phyloP scores from a whole-genome alignment of 2,888 invertebrate genomes.

The Drosophila atripex region DNA sequence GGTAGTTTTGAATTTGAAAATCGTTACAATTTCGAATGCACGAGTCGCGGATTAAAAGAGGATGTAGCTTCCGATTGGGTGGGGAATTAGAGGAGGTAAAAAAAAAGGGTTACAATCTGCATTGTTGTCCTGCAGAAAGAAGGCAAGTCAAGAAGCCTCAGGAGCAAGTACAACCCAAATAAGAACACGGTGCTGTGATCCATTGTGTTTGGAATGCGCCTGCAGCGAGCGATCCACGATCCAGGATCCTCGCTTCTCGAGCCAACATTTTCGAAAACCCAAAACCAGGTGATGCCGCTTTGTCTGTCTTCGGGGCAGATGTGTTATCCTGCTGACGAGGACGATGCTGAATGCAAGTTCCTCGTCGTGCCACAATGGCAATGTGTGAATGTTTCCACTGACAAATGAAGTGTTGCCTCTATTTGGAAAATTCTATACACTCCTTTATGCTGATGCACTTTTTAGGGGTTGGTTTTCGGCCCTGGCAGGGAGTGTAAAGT shows the following conservation, averaged over 20 bases:
- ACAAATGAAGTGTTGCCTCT: conserved; percentile 69
- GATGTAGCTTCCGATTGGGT: conserved; percentile 64
- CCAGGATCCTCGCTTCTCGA: conserved; percentile 15
- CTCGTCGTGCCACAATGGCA: conserved; percentile 37
- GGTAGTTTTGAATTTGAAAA: conserved; percentile 52
- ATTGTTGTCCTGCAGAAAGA: conserved; percentile 51
- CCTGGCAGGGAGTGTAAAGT: conserved; percentile 52
- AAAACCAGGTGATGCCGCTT: conserved; percentile 58
- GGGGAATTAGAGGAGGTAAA: conserved; percentile 22
- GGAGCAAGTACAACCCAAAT: conserved; percentile 43
- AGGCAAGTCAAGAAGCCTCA: conserved; percentile 72
- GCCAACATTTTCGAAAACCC: conserved; percentile 2
- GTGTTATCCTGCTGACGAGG: conserved; percentile 54
- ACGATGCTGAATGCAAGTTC: conserved; percentile 27
- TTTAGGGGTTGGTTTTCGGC: conserved; percentile 58
- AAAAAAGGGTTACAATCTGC: conserved; percentile 44
- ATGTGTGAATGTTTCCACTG: conserved; percentile 59
- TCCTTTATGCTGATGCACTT: conserved; percentile 29
- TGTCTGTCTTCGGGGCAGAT: conserved; percentile 58
- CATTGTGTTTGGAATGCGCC: conserved; percentile 46
- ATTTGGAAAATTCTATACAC: conserved; percentile 37
- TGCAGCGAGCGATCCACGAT: conserved; percentile 49
- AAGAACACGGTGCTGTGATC: conserved; percentile 17
- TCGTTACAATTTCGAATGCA: conserved; percentile 72
- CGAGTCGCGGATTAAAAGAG: conserved; percentile 56